Conservation (phyloP, 2,113 vertebrate species). For the Corvus hawaiiensis region DNA sequence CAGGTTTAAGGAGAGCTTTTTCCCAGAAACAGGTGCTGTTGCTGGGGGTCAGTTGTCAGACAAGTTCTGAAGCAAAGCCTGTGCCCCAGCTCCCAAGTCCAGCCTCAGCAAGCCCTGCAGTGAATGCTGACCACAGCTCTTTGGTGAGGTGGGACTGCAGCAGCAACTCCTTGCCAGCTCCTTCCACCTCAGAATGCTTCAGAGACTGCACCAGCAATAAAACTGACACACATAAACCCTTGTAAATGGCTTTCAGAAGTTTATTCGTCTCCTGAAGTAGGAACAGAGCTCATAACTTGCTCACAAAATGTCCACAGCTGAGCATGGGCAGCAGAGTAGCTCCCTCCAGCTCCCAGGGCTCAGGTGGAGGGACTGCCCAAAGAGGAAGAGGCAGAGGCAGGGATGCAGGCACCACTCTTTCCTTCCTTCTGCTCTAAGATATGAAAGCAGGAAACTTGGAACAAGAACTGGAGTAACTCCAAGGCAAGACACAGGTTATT, state of each 20-base stretch:
- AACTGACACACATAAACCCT: neutral
- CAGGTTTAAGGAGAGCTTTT: neutral
- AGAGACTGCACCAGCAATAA: neutral
- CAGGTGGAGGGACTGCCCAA: fast-evolving
- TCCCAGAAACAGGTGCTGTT: neutral
- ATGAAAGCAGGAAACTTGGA: neutral
- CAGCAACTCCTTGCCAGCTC: neutral
- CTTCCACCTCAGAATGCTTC: neutral
- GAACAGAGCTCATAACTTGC: neutral
- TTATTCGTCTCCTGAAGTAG: neutral
- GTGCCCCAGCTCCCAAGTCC: fast-evolving
- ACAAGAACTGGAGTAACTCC: neutral
- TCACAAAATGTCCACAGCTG: fast-evolving
- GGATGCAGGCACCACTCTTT: neutral
- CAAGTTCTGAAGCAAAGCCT: neutral
- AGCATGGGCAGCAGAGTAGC: neutral
- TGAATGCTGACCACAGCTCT: neutral
- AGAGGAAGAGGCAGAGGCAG: neutral
- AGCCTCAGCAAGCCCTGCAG: neutral
- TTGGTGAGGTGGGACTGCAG: neutral
- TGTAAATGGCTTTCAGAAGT: neutral
- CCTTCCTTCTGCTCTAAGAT: neutral
- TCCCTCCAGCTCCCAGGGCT: neutral
- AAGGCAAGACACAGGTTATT: neutral
- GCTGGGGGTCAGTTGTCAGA: neutral